Percentiles rank a stretch among this genome's conserved stretches.
phyloP scores from a whole-genome alignment of 1,140 invertebrate species.

The Thaumetopoea pityocampa region DNA sequence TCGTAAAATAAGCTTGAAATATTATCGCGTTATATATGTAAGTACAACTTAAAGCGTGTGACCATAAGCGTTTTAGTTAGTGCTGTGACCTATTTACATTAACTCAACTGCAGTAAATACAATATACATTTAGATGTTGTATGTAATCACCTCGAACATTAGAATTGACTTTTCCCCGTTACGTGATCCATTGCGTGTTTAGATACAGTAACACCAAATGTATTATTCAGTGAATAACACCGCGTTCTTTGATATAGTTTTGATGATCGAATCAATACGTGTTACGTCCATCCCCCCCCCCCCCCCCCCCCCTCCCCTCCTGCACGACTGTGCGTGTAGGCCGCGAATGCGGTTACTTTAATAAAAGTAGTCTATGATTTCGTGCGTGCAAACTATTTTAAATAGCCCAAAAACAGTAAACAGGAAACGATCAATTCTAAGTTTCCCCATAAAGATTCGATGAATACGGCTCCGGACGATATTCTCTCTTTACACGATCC shows the following conservation, averaged over 20 bases:
- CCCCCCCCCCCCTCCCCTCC: conserved; percentile 27
- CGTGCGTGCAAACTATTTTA: conserved; percentile 58
- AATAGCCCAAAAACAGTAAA: conserved; percentile 52
- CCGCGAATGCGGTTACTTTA: conserved; percentile 41
- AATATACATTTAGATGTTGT: conserved; percentile 1
- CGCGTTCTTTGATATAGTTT: conserved; percentile 44
- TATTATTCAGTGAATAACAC: conserved; percentile 59
- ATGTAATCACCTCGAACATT: conserved; percentile 29
- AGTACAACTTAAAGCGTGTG: conserved; percentile 44
- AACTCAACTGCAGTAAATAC: no score
- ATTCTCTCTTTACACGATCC: conserved; percentile 32
- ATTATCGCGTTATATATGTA: conserved; percentile 39
- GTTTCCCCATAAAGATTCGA: conserved; percentile 58
- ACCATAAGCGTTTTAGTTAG: conserved; percentile 23
- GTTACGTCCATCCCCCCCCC: conserved; percentile 38
- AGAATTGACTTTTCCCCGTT: conserved; percentile 34
- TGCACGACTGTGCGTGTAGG: conserved; percentile 60
- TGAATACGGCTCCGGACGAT: conserved; percentile 34
- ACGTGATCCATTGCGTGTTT: conserved; percentile 56
- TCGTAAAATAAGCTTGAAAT: conserved; percentile 54
- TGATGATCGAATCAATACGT: conserved; percentile 49
- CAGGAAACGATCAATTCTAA: conserved; percentile 56
- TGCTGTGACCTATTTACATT: no score
- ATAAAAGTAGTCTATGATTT: conserved; percentile 41
- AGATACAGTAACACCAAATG: conserved; percentile 56